Conservation (phyloP, 2,888 invertebrate genomes). For the Conus canariensis region DNA sequence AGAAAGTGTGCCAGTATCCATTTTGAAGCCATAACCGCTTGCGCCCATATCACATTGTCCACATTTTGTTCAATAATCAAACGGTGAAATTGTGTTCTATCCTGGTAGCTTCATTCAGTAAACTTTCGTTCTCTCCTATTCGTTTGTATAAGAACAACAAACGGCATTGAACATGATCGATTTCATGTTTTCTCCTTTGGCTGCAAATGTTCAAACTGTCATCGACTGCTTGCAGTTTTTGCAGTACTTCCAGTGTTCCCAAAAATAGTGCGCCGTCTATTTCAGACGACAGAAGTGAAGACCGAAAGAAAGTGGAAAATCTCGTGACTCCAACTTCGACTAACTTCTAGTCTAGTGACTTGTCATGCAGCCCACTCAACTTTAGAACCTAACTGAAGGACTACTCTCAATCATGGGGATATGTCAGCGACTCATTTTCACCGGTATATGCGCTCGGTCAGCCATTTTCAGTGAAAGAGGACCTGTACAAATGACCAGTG, state of each 20-base stretch:
- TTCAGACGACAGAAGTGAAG: no score
- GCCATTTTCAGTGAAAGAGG: not conserved
- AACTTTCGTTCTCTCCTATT: constrained; percentile 26
- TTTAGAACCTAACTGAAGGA: no score
- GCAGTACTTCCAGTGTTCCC: no score
- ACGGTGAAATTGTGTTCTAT: not conserved
- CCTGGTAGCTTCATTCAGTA: not conserved
- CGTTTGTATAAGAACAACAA: not conserved
- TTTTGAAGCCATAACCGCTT: no score
- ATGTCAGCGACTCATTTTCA: not conserved
- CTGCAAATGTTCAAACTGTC: not conserved
- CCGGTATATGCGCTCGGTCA: not conserved
- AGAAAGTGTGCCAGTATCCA: no score
- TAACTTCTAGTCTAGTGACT: no score
- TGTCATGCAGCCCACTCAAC: no score
- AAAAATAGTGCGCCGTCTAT: no score
- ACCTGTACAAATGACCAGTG: not conserved
- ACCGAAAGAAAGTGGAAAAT: no score
- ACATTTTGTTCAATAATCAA: not conserved
- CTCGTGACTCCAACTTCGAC: no score
- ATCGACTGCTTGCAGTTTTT: not conserved
- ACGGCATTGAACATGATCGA: not conserved
- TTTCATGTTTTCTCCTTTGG: no score
- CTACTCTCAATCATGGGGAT: not conserved
- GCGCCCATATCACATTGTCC: not conserved